Base-by-base conservation (phyloP, 2,113 vertebrate genomes). In the Gymnarchus niloticus region DNA sequence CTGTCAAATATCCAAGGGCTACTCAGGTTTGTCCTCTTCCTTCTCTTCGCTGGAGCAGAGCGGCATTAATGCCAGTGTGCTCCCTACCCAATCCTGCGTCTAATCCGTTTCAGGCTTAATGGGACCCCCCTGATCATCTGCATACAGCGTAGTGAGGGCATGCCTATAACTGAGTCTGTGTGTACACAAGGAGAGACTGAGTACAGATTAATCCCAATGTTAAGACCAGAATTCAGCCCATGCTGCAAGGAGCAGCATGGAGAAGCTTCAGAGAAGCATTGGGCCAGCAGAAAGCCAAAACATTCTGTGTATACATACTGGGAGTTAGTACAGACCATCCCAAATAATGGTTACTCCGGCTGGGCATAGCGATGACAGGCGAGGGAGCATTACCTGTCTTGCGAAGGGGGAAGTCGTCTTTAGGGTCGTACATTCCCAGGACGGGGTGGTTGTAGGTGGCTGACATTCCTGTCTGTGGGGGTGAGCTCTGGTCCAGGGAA, bases 401-500 rank as follows among this genome's bases (percentile, higher is more conserved):
- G 88, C 98, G 94, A 84, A 99, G 96, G 0, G 98, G 98, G 89
- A 99, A 99, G 95, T 99, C 98, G 0, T 99, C 96, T 94, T 97
- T 99, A 89, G 97, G 93, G 92, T 99, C 98, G 0, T 99, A 99
- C 91, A 97, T 95, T 44, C 98, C 98, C 92, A 99, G 95, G 54
- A 97, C 92, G 0, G 96, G 96, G 87, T 98, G 97, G 93, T 95
- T 97, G 93, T 97, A 99, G 82, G 96, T 94, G 86, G 95, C 91
- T 0, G 97, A 97, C 57, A 97, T 90, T 8, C 95, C 94, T 0
- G 97, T 96, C 91, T 98, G 98, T 2, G 98, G 97, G 2, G 98
- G 97, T 73, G 98, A 98, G 90, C 97, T 98, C 96, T 99, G 97
- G 92, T 99, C 98, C 92, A 99, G 92, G 59, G 98, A 99, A 92